Conservation (phyloP, 2,797 vertebrate genomes). For the Pangasius krempfi region DNA sequence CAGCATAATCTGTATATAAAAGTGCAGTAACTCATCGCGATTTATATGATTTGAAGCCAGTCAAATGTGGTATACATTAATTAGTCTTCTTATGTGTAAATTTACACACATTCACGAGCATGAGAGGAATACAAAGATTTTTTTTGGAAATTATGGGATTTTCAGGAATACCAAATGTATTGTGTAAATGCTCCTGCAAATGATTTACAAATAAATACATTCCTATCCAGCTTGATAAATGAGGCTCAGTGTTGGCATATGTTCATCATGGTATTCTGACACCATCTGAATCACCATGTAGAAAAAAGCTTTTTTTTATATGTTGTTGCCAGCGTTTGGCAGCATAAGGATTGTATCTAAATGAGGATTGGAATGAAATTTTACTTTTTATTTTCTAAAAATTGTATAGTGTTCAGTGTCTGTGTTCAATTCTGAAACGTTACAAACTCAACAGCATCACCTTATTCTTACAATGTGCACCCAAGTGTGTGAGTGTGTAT, state of each 20-base stretch:
- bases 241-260: constrained; percentile 4
- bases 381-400: constrained; percentile 56
- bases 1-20: neutral
- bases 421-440: constrained; percentile 24
- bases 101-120: neutral
- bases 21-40: neutral
- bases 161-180: neutral
- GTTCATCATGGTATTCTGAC: constrained; percentile 41
- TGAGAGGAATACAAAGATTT: neutral
- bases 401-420: constrained; percentile 28
- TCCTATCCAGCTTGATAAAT: constrained; percentile 1
- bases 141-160: neutral
- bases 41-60: neutral
- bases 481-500: constrained; percentile 7
- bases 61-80: neutral
- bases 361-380: constrained; percentile 62
- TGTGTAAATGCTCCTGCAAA: neutral
- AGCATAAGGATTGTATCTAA: neutral
- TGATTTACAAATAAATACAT: neutral
- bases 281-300: constrained; percentile 35
- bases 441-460: constrained; percentile 1
- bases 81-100: neutral
- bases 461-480: neutral
- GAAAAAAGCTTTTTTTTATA: constrained; percentile 20
- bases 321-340: constrained; percentile 15